Evolutionary conservation across 2,113 vertebrate species (phyloP).

Genomic region (Paramisgurnus dabryanus): DNA sequence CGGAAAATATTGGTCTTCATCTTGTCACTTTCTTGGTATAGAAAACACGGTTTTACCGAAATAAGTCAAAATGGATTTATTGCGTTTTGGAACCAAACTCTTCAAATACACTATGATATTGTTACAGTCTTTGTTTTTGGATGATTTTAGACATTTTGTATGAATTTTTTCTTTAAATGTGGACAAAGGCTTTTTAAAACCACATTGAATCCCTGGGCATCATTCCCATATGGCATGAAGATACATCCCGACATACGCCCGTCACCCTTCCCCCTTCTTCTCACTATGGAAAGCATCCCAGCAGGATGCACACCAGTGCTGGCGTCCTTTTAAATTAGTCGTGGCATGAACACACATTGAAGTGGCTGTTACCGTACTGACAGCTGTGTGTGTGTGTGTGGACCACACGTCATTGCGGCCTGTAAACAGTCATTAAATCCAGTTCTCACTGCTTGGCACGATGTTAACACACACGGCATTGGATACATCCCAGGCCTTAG

Average conservation of each 20-base stretch:
- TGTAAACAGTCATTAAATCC: conserved; percentile 49
- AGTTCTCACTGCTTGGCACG: not conserved
- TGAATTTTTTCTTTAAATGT: not conserved
- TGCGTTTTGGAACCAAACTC: no score
- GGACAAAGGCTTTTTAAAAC: conserved; percentile 22
- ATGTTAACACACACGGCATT: conserved; percentile 36
- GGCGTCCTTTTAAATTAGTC: conserved; percentile 28
- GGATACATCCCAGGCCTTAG: not conserved
- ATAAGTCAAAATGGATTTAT: no score
- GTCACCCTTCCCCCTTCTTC: conserved; percentile 22
- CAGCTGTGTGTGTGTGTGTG: conserved; percentile 51
- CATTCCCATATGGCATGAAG: conserved; percentile 13
- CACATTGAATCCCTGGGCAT: not conserved
- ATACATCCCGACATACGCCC: conserved; percentile 8
- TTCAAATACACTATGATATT: not conserved
- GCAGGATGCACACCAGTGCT: conserved; percentile 29
- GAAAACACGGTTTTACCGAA: no score
- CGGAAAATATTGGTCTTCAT: no score
- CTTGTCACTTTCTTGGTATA: no score
- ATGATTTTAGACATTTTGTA: not conserved
- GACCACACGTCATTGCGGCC: conserved; percentile 24
- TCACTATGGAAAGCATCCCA: conserved; percentile 26
- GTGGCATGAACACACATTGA: conserved; percentile 25
- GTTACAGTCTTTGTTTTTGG: not conserved
- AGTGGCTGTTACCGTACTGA: conserved; percentile 39